A percentile compares a stretch with the other conserved stretches of the same genome.
Evolutionary conservation across 2,113 vertebrate species (phyloP).

Genomic region (Xiphophorus hellerii): DNA sequence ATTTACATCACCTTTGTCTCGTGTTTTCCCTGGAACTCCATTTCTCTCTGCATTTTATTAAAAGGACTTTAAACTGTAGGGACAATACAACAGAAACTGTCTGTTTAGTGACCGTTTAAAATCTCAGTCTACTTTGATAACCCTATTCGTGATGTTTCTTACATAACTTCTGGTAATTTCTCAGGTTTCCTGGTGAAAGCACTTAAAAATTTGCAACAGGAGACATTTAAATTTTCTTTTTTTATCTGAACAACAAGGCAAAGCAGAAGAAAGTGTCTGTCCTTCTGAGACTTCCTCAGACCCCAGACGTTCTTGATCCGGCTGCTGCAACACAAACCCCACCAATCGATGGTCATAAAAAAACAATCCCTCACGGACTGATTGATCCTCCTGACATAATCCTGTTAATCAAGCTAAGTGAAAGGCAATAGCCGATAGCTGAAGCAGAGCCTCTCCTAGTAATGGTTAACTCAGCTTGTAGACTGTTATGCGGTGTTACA

Average conservation of each 20-base stretch:
- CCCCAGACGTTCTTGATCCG: conserved; percentile 21
- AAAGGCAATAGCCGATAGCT: conserved; percentile 50
- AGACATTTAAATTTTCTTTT: background rate
- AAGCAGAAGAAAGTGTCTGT: background rate
- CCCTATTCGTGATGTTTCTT: background rate
- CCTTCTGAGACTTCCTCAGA: background rate
- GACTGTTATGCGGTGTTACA: conserved; percentile 16
- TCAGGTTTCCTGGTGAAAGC: background rate
- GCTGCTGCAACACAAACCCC: conserved; percentile 14
- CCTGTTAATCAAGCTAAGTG: conserved; percentile 70
- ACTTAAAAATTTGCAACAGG: background rate
- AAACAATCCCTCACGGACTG: conserved; percentile 46
- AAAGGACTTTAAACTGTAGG: too few species aligned
- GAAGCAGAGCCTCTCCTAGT: conserved; percentile 19
- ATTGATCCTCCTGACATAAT: conserved; percentile 48
- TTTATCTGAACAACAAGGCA: too few species aligned
- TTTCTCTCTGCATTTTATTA: too few species aligned
- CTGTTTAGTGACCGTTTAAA: too few species aligned
- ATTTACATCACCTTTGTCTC: too few species aligned
- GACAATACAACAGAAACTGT: too few species aligned
- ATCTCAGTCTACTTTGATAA: too few species aligned
- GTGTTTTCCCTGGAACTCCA: too few species aligned
- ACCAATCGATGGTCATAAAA: conserved; percentile 64
- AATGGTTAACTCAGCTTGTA: conserved; percentile 60
- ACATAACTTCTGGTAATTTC: background rate